Evolutionary conservation across 2,797 vertebrate species (phyloP).

Genomic region (Gadopsis marmoratus): DNA sequence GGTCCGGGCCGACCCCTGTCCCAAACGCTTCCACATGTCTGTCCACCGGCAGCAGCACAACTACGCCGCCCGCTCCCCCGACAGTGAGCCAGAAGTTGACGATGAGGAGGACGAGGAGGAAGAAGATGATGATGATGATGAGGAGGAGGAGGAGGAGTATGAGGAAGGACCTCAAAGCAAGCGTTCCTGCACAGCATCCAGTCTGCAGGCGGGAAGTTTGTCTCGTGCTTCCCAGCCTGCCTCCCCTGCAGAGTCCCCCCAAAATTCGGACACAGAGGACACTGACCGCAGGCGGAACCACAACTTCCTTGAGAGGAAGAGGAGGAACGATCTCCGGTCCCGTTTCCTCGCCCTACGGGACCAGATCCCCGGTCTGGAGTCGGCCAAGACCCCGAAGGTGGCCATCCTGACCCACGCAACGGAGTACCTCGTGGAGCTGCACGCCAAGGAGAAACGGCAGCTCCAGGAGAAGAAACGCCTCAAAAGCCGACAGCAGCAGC

Average conservation of each 20-base stretch:
- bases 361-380: conserved; percentile 90
- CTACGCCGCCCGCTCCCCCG: conserved; percentile 93
- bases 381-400: conserved; percentile 94
- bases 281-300: conserved; percentile 94
- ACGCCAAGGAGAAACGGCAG: conserved; percentile 87
- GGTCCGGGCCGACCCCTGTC: conserved; percentile 92
- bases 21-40: conserved; percentile 94
- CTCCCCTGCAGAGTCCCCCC: conserved; percentile 79
- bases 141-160: conserved; percentile 48
- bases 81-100: conserved; percentile 78
- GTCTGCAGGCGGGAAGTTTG: conserved; percentile 45
- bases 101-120: conserved; percentile 53
- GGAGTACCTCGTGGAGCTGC: conserved; percentile 90
- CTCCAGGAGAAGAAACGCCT: conserved; percentile 91
- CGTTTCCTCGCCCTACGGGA: conserved; percentile 92
- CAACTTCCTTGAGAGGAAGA: conserved; percentile 95
- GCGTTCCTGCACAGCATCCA: conserved; percentile 56
- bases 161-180: conserved; percentile 77
- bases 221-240: conserved; percentile 24
- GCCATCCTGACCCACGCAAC: conserved; percentile 95
- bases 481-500: conserved; percentile 86
- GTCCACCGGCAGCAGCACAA: conserved; percentile 98
- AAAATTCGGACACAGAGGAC: conserved; percentile 88
- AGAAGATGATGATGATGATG: conserved; percentile 44
- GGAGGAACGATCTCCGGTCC: conserved; percentile 94